Evolutionary conservation across 2,797 vertebrate species (phyloP).

Genomic region (Argentina silus): DNA sequence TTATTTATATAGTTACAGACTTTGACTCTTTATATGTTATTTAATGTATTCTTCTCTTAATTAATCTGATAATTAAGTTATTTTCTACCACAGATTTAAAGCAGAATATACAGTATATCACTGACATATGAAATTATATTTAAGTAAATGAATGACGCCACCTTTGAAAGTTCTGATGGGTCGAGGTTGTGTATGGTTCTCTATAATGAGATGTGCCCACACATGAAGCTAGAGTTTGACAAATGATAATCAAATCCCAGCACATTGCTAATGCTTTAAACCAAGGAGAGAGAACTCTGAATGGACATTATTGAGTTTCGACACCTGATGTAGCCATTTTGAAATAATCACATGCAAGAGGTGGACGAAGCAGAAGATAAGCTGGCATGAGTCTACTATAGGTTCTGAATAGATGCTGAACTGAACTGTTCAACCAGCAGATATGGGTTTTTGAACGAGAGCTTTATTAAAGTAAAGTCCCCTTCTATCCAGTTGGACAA

Average conservation of each 20-base stretch:
- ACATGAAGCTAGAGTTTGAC: neutral
- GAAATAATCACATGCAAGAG: neutral
- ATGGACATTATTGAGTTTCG: neutral
- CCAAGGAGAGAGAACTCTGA: neutral
- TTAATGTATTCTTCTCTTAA: conserved; percentile 59
- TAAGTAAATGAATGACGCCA: conserved; percentile 14
- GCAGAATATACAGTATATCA: conserved; percentile 32
- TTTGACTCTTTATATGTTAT: conserved; percentile 69
- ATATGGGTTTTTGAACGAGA: conserved; percentile 18
- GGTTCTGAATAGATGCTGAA: neutral
- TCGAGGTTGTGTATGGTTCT: conserved; percentile 30
- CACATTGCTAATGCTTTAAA: conserved; percentile 27
- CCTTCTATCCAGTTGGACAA: conserved; percentile 63
- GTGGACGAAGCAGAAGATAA: neutral
- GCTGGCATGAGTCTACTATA: neutral
- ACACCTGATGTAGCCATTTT: neutral
- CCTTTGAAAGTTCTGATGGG: too few relatives aligned
- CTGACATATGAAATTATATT: conserved; percentile 36
- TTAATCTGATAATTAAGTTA: conserved; percentile 55
- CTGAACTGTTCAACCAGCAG: conserved; percentile 32
- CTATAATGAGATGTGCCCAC: conserved; percentile 20
- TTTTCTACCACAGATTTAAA: conserved; percentile 54
- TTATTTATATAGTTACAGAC: conserved; percentile 70
- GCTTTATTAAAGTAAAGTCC: neutral
- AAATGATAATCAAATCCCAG: conserved; percentile 31